Evolutionary conservation across 2,888 invertebrate genomes (phyloP).

Genomic region (Hartigia nigra): DNA sequence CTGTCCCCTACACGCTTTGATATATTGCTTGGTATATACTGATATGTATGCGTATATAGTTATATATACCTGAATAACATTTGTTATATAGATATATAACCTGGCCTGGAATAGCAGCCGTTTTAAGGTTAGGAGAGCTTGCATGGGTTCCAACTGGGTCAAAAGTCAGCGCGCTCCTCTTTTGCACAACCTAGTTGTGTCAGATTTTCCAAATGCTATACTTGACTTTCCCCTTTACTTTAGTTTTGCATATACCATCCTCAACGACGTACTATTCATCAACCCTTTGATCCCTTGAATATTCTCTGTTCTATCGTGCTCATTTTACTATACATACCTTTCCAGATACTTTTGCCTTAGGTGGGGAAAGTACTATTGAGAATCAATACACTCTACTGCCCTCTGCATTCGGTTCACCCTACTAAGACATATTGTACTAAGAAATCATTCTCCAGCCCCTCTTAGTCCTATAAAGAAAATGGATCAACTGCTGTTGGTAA

Average conservation of each 20-base stretch:
- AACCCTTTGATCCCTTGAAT: background rate
- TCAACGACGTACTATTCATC: background rate
- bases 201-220: conserved; percentile 6
- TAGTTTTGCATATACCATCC: background rate
- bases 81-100: background rate
- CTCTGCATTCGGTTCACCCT: background rate
- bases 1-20: background rate
- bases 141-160: conserved; percentile 47
- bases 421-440: background rate
- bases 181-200: conserved; percentile 37
- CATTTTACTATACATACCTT: background rate
- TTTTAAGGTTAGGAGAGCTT: conserved; percentile 47
- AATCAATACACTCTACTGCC: background rate
- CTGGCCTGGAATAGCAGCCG: conserved; percentile 14
- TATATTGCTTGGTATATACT: background rate
- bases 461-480: background rate
- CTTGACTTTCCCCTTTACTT: background rate
- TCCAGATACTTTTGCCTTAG: background rate
- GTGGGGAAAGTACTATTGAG: background rate
- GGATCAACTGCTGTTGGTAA: background rate
- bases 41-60: background rate
- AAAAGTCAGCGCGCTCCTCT: conserved; percentile 38
- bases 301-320: background rate
- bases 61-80: background rate
- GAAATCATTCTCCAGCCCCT: background rate